Base-by-base conservation (phyloP, 2,797 vertebrate genomes). In the Brachyrhaphis roseni region DNA sequence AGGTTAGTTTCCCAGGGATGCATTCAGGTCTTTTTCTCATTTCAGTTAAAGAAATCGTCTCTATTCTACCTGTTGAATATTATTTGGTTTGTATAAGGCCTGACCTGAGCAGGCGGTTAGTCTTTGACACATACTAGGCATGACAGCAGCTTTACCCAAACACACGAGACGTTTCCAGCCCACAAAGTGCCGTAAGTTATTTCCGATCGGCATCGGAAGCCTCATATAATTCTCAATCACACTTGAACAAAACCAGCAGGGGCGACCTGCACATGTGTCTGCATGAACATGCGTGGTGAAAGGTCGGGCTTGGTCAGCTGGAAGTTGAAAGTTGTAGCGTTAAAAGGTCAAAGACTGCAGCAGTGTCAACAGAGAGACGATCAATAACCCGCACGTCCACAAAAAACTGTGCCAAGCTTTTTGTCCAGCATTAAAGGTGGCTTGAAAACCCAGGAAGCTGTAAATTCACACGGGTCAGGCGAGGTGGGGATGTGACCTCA, bases 401-500 rank as follows among this genome's bases (percentile, higher is more conserved):
- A 53, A 74, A 39, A 43, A 81, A 75, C 78, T 76, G 73, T 76
- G 68, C 23, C 8, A 31, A 57, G 73, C n/a, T 80, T 66, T 66
- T 43, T 26, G 76, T 74, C 62, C 53, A 31, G 64, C 28, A 68
- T 77, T 68, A 55, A 64, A 82, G 78, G 73, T 80, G 78, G 5
- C 64, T 74, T 20, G 72, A 59, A 26, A 45, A 68, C 75, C 13
- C 18, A 85, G 88, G 88, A 92, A 91, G 91, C 86, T 89, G 79
- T 92, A 89, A 92, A 91, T 89, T 80, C n/a, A 74, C 76, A 79
- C n/a, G 39, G 75, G 81, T 78, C 6, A 75, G 84, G 90, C 41
- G 57, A 76, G 85, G 86, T 82, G 36, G 93, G 91, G 92, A 92
- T 93, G 90, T 72, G 55, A 80, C 85, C 84, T 85, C 85, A 85